These are phyloP conservation scores for Apaloderma vittatum DNA, from an alignment of 2,113 vertebrate species.

Conservation along the genomic window DNA sequence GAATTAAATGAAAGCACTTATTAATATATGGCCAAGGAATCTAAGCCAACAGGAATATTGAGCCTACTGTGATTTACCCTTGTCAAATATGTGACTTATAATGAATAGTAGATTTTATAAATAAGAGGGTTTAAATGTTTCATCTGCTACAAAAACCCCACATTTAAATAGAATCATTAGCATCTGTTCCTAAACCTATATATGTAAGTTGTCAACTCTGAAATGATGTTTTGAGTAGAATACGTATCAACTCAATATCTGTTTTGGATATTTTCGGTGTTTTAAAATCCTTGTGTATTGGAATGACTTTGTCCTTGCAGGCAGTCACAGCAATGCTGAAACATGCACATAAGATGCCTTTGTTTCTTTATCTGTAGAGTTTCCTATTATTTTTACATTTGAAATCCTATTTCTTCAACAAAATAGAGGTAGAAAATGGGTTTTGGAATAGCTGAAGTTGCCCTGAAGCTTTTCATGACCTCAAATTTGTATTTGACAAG, in stretches of 20 bases:
- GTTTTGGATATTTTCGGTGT: not conserved
- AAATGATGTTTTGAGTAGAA: not conserved
- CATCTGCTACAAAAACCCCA: not conserved
- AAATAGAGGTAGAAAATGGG: slow-evolving; percentile 83
- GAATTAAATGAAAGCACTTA: not conserved
- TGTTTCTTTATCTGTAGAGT: slow-evolving; percentile 51
- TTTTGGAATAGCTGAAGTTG: slow-evolving; percentile 78
- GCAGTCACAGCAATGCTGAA: not conserved
- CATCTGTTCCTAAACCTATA: not conserved
- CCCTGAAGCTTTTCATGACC: slow-evolving; percentile 77
- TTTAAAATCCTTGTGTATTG: not conserved
- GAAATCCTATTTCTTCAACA: slow-evolving; percentile 75
- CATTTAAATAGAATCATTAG: not conserved
- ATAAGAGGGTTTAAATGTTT: not conserved
- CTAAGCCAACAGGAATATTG: not conserved
- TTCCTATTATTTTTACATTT: slow-evolving; percentile 78
- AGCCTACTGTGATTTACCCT: not conserved
- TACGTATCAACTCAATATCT: not conserved
- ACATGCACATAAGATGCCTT: not conserved
- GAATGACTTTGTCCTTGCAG: not conserved
- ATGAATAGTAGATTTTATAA: not conserved
- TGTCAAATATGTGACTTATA: not conserved
- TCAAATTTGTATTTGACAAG: slow-evolving; percentile 87
- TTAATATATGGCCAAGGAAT: not conserved
- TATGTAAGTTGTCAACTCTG: not conserved